Base-by-base conservation (phyloP, 1,140 invertebrate species). In the Scaptomyza montana region DNA sequence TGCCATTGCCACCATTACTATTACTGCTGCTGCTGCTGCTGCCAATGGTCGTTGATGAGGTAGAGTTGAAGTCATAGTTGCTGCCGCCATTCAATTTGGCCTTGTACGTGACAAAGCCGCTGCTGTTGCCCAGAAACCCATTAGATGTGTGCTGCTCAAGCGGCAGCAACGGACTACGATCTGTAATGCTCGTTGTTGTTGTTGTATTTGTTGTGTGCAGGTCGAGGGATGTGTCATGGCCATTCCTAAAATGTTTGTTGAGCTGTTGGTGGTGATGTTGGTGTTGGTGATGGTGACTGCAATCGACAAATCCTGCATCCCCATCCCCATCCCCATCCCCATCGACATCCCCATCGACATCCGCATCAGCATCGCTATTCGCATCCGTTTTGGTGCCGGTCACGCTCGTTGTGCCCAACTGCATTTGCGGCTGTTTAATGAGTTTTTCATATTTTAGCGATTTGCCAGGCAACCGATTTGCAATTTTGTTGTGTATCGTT, bases 391-490 rank as follows among this genome's bases (percentile, higher is more conserved):
- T 81, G 12, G 80, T 84, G 55, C 59, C 80, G 77, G 77, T 85
- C 69, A 77, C 65, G 65, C 64, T 81, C 50, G 72, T 76, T 53
- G 41, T 19, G 28, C 61, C 41, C 59, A 69, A 67, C 59, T 90
- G 78, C 80, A 80, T 66, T 74, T 84, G 84, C 73, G 89, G 77
- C 69, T 89, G 80, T 77, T 70, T 89, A 89, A 89, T 90, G 81
- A 90, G 89, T 78, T 84, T 86, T 87, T 90, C 87, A 87, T 87
- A 90, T 89, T 89, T 89, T 49, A 65, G 45, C 70, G 74, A 69
- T 77, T 79, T 79, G 47, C 77, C 77, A 41, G 74, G 69, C 77
- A 80, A 43, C 39, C 82, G 75, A 82, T 80, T 90, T 77, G 60
- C 74, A 74, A 78, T 71, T 62, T 68, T 77, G 64, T 80, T 64